phyloP scores from a whole-genome alignment of 2,888 invertebrate species.

The Polyommatus icarus region DNA sequence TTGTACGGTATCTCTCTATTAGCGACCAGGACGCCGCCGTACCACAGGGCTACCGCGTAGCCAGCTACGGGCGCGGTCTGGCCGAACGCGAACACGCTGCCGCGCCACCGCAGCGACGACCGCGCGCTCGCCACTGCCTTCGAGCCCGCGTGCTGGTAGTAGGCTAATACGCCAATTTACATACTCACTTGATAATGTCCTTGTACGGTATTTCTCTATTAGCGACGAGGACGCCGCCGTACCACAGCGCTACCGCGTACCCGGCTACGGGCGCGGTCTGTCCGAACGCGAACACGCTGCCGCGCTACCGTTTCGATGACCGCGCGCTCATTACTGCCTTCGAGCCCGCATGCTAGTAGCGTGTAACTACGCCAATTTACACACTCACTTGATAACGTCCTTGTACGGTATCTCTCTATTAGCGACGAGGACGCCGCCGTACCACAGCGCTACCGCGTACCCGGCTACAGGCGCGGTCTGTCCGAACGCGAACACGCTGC shows the following conservation, averaged over 20 bases:
- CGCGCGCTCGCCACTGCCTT: too few relatives aligned
- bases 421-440: constrained; percentile 85
- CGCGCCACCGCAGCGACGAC: constrained; percentile 82
- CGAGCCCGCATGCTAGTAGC: constrained; percentile 80
- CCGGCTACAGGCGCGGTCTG: constrained; percentile 86
- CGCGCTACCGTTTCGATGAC: constrained; percentile 82
- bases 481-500: constrained; percentile 85
- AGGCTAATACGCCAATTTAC: constrained; percentile 66
- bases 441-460: constrained; percentile 86
- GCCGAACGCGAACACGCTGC: constrained; percentile 85
- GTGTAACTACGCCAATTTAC: constrained; percentile 66
- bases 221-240: constrained; percentile 85
- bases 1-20: constrained; percentile 81
- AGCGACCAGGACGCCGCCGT: constrained; percentile 85
- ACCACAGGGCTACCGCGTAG: constrained; percentile 86
- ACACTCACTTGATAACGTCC: constrained; percentile 84
- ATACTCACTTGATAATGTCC: constrained; percentile 84
- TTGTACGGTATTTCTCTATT: constrained; percentile 81
- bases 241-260: constrained; percentile 86
- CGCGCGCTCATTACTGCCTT: too few relatives aligned
- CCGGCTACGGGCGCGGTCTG: constrained; percentile 86
- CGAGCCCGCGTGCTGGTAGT: constrained; percentile 80
- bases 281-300: constrained; percentile 85
- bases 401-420: constrained; percentile 81
- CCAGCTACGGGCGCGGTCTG: constrained; percentile 86